Conservation (phyloP, 1,140 invertebrate genomes). For the Aphelenchoides fujianensis region DNA sequence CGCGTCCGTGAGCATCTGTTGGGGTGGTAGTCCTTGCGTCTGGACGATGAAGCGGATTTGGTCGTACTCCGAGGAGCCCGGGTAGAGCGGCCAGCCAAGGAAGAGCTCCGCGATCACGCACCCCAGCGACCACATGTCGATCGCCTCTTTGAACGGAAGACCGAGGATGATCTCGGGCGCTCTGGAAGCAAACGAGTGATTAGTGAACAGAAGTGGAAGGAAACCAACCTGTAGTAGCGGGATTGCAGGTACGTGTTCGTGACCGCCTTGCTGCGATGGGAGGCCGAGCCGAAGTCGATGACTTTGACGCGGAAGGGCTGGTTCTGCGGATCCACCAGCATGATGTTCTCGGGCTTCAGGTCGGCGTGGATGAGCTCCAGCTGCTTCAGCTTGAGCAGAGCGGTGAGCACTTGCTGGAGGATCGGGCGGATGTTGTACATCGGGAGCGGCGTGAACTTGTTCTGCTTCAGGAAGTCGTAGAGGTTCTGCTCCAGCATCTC, state of each 20-base stretch:
- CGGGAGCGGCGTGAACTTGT: conserved; percentile 81
- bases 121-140: conserved; percentile 99
- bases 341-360: conserved; percentile 99
- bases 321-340: conserved; percentile 93
- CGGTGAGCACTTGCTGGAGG: conserved; percentile 95
- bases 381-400: conserved; percentile 96
- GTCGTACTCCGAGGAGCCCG: conserved; percentile 98
- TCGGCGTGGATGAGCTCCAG: conserved; percentile 98
- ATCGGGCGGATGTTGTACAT: conserved; percentile 97
- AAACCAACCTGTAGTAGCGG: conserved; percentile 78
- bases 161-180: conserved; percentile 98
- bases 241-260: conserved; percentile 99
- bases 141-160: conserved; percentile 96
- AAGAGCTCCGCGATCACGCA: conserved; percentile 99
- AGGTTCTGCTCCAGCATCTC: conserved; percentile 99
- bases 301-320: conserved; percentile 87
- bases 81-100: conserved; percentile 98
- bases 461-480: conserved; percentile 99
- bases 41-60: conserved; percentile 92
- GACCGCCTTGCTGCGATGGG: conserved; percentile 96
- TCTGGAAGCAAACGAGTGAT: conserved; percentile 64
- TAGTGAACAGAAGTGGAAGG: conserved; percentile 41
- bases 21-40: conserved; percentile 88
- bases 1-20: conserved; percentile 96
- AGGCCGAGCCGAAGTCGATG: conserved; percentile 98